Evolutionary conservation across 92 coral and sea anemone genomes (phyloP).

Genomic region (Hydrozoanthus gracilis): DNA sequence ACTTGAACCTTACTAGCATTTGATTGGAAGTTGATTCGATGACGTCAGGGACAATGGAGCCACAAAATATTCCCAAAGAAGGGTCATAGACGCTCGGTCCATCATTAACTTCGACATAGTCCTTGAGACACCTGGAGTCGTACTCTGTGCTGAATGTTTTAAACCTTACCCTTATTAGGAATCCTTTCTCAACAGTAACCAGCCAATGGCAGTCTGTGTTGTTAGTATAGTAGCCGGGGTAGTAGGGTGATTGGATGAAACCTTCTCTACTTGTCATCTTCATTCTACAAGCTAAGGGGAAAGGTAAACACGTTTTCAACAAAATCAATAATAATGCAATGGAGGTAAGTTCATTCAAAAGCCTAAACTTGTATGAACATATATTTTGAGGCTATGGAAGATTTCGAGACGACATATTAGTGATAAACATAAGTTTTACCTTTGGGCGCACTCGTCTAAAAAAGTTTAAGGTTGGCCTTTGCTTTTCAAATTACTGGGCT

Average conservation of each 20-base stretch:
- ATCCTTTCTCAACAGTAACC: slow-evolving; percentile 58
- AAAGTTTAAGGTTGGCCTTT: too few species aligned
- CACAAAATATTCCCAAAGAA: slow-evolving; percentile 77
- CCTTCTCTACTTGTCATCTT: slow-evolving; percentile 48
- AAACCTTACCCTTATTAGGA: slow-evolving; percentile 68
- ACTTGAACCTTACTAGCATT: slow-evolving; percentile 65
- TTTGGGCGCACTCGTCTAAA: too few species aligned
- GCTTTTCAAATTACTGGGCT: too few species aligned
- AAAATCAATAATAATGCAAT: too few species aligned
- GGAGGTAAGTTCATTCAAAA: background rate
- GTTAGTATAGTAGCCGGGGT: slow-evolving; percentile 75
- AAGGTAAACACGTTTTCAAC: background rate
- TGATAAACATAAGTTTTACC: too few species aligned
- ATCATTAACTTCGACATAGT: slow-evolving; percentile 75
- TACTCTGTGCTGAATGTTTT: slow-evolving; percentile 50
- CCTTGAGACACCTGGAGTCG: slow-evolving; percentile 63
- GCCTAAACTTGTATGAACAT: background rate
- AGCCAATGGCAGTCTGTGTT: slow-evolving; percentile 71
- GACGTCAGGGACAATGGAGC: slow-evolving; percentile 58
- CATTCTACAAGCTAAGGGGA: slow-evolving; percentile 47
- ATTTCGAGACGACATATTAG: too few species aligned
- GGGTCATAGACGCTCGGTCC: slow-evolving; percentile 34
- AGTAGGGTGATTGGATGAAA: slow-evolving; percentile 73
- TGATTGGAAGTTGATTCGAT: slow-evolving; percentile 59
- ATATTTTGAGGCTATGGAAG: background rate